Evolutionary conservation across 2,888 invertebrate species (phyloP).

Genomic region (Octonoba sinensis): DNA sequence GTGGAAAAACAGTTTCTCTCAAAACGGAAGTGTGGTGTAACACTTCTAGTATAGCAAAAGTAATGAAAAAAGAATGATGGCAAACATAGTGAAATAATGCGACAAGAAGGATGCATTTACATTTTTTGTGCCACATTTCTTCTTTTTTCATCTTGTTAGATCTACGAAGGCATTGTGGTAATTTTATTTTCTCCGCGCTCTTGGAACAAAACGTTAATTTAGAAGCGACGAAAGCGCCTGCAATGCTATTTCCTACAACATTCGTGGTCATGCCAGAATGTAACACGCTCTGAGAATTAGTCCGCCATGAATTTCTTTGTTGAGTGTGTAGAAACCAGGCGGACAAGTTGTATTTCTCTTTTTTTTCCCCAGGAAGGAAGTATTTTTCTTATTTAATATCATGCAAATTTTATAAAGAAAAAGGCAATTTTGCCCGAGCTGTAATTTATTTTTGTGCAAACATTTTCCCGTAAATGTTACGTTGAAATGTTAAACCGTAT

Average conservation of each 20-base stretch:
- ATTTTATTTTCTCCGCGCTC: conserved; percentile 42
- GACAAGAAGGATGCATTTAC: conserved; percentile 43
- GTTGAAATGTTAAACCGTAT: too few species aligned
- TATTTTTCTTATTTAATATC: too few species aligned
- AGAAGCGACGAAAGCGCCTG: conserved; percentile 19
- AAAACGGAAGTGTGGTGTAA: background rate
- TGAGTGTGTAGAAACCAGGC: too few species aligned
- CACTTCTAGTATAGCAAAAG: conserved; percentile 4
- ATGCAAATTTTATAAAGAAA: background rate
- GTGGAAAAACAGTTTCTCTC: background rate
- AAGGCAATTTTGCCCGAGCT: background rate
- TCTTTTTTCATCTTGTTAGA: conserved; percentile 44
- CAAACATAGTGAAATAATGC: conserved; percentile 47
- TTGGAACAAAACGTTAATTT: conserved; percentile 52
- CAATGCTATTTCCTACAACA: conserved; percentile 10
- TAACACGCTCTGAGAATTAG: too few species aligned
- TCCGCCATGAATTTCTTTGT: too few species aligned
- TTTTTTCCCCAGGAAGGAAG: too few species aligned
- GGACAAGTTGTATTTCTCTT: too few species aligned
- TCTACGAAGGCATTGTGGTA: conserved; percentile 23
- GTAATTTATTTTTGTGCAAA: too few species aligned
- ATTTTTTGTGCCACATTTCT: conserved; percentile 25
- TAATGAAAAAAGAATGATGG: conserved; percentile 37
- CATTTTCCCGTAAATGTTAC: too few species aligned
- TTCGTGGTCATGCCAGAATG: too few species aligned